Percentiles rank a stretch among this genome's conserved stretches.
Evolutionary conservation across 2,113 vertebrate genomes (phyloP).

Genomic region (Opisthocomus hoazin): DNA sequence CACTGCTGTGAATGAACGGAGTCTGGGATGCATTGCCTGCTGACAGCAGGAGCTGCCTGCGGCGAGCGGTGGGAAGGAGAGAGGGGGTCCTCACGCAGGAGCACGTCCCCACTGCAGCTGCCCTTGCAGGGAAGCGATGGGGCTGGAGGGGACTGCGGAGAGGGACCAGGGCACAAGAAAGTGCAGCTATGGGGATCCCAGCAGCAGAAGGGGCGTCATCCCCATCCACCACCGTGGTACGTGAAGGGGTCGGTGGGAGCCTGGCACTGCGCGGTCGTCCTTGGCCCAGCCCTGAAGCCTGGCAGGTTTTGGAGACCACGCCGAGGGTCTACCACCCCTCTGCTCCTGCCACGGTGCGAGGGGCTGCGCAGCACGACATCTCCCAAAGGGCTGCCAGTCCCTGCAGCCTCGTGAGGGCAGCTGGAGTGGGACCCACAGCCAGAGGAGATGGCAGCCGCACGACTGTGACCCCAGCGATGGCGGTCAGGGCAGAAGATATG

Average conservation of each 20-base stretch:
- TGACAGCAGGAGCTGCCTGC: not conserved
- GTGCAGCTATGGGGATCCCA: too few species aligned
- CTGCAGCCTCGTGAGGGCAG: not conserved
- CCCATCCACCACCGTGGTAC: too few species aligned
- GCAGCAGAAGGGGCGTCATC: not conserved
- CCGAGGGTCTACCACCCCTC: not conserved
- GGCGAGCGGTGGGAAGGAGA: fast-evolving
- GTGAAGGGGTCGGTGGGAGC: not conserved
- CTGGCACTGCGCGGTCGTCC: fast-evolving
- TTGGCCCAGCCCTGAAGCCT: not conserved
- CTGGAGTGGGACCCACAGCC: fast-evolving
- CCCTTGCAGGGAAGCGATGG: not conserved
- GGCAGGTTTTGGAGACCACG: not conserved
- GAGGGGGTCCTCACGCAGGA: not conserved
- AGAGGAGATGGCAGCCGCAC: not conserved
- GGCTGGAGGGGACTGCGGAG: not conserved
- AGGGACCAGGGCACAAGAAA: not conserved
- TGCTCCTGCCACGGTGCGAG: fast-evolving
- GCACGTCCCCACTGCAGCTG: not conserved
- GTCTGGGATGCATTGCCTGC: not conserved
- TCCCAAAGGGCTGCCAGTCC: not conserved
- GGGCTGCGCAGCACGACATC: fast-evolving
- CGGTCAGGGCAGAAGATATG: not conserved
- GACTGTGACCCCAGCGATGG: not conserved
- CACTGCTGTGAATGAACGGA: not conserved